Evolutionary conservation across 1,140 invertebrate species (phyloP), one percentile per base, ranked within the genome.

Genomic region (Atta cephalotes): DNA sequence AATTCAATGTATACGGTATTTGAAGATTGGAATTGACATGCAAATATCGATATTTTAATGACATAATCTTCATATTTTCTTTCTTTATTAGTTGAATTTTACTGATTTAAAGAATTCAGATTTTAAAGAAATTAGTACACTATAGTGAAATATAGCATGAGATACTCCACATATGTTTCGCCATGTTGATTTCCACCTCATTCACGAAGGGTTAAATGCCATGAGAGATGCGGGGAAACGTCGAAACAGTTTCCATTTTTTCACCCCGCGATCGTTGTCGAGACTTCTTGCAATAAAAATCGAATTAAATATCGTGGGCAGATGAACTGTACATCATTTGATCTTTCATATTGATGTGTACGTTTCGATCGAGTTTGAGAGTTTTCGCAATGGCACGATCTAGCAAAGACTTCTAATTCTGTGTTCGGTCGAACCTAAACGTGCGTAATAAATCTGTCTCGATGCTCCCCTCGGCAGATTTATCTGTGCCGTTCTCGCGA

Each of bases 391-490:
- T 25, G 62, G 25, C 45, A 18, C 31, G 78, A 25, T 56, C 9
- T 21, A 4, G 80, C 66, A 60, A 62, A 74, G 80, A 51, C 80
- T 74, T 82, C 68, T 84, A 84, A 84, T 84, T 74, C 80, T 63
- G 72, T 62, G 21, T 21, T 21, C 68, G 80, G 71, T 16, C 56
- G 68, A 51, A 84, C 25, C 70, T 74, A 74, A 84, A 74, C 80
- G 56, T 25, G 80, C 80, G 80, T 84, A 62, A 74, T 84, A 84
- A 84, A 84, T 84, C 80, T 62, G 70, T 74, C 66, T 70, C 80
- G 70, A 84, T 74, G 80, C 18, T 74, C 56, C 70, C 70, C 58
- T 31, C 56, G 68, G 18, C 58, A 84, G 80, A 84, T 84, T 84
- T 74, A 84, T 84, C 70, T 74, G 70, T 39, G 66, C 56, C 80